Percentiles rank a stretch among this genome's conserved stretches.
Conservation (phyloP, 1,140 invertebrate genomes). For the Bombus fervidus region DNA sequence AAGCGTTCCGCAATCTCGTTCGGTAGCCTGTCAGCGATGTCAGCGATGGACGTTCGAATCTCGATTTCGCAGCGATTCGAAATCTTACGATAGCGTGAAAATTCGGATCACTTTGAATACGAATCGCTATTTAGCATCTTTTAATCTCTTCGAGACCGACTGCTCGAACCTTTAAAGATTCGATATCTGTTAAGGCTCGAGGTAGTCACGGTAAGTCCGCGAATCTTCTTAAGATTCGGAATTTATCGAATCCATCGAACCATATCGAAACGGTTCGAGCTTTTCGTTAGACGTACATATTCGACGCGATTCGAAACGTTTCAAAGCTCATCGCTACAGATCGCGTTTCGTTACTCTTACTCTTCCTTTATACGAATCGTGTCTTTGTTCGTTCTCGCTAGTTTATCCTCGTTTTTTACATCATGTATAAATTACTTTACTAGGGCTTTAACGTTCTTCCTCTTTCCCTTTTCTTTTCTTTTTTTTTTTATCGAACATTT, state of each 20-base stretch:
- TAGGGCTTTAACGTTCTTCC: not conserved
- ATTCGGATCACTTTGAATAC: not conserved
- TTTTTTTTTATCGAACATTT: not conserved
- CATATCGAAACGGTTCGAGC: not conserved
- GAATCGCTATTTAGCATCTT: not conserved
- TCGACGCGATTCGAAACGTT: not conserved
- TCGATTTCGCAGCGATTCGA: not conserved
- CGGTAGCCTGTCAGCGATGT: not conserved
- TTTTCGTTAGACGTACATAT: not conserved
- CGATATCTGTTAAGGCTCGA: too few relatives aligned
- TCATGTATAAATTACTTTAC: not conserved
- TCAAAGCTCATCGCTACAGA: not conserved
- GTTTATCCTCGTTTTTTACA: not conserved
- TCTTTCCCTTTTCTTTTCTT: too few relatives aligned
- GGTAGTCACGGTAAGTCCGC: too few relatives aligned
- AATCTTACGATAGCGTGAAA: not conserved
- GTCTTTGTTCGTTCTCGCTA: conserved; percentile 6
- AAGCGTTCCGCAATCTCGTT: conserved; percentile 4
- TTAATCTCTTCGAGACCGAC: too few relatives aligned
- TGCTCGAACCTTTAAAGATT: too few relatives aligned
- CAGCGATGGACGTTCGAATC: not conserved
- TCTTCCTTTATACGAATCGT: not conserved
- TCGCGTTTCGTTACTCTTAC: not conserved
- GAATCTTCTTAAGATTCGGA: too few relatives aligned
- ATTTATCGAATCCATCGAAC: not conserved